Conservation (phyloP, 2,888 invertebrate genomes). For the Leucoptera coffeella region DNA sequence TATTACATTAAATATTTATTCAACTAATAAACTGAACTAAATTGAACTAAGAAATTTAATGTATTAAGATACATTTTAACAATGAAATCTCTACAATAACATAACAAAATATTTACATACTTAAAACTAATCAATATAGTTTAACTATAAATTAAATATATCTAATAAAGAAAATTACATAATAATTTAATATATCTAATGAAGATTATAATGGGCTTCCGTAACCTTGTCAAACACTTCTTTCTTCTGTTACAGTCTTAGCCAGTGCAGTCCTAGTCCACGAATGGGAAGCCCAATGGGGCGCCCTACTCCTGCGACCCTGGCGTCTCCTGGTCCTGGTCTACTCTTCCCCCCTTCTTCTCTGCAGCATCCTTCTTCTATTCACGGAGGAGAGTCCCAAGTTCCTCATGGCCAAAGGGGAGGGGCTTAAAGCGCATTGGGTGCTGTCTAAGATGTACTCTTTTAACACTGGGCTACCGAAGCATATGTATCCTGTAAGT, state of each 20-base stretch:
- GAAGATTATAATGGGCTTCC: too few species aligned
- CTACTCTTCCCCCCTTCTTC: constrained; percentile 56
- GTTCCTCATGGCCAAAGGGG: constrained; percentile 60
- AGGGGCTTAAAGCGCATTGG: constrained; percentile 49
- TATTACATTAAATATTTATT: too few species aligned
- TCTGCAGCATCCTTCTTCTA: constrained; percentile 38
- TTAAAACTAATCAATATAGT: too few species aligned
- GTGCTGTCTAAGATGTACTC: constrained; percentile 22
- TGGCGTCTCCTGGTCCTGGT: constrained; percentile 68
- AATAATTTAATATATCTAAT: too few species aligned
- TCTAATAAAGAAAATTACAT: too few species aligned
- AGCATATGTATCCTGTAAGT: constrained; percentile 24
- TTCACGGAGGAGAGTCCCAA: constrained; percentile 70
- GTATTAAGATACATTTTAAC: too few species aligned
- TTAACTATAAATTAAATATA: too few species aligned
- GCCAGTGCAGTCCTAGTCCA: constrained; percentile 62
- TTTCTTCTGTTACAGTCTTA: constrained; percentile 32
- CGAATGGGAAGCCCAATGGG: constrained; percentile 20
- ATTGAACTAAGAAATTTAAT: too few species aligned
- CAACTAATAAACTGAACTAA: too few species aligned
- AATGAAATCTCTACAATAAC: too few species aligned
- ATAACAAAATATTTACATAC: too few species aligned
- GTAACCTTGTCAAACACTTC: constrained; percentile 1
- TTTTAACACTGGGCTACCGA: constrained; percentile 17
- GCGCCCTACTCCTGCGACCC: constrained; percentile 45